These are phyloP conservation scores for Lucifuga dentata DNA, from an alignment of 2,113 vertebrate species.

Conservation along the genomic window DNA sequence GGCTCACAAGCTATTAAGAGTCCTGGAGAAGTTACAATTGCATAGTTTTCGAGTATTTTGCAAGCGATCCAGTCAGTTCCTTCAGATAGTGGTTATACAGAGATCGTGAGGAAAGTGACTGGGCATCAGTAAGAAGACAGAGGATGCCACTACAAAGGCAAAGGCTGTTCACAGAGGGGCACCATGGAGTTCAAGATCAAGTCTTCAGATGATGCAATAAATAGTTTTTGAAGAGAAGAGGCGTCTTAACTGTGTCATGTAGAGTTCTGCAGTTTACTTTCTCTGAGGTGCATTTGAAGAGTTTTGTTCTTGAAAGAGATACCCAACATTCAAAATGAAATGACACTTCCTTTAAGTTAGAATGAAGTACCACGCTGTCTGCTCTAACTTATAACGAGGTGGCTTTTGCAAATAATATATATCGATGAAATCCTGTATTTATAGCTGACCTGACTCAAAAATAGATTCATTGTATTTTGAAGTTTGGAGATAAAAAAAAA, in stretches of 20 bases:
- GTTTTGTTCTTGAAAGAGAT: constrained; percentile 3
- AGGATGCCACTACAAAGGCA: neutral
- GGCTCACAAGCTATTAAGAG: constrained; percentile 20
- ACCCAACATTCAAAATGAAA: constrained; percentile 7
- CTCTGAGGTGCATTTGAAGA: constrained; percentile 6
- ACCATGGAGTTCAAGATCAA: neutral
- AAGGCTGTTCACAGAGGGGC: constrained; percentile 7
- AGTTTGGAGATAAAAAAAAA: too few species aligned
- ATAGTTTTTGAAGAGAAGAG: neutral
- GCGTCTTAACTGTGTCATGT: constrained; percentile 20
- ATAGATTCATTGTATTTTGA: too few species aligned
- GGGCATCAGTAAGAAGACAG: too few species aligned
- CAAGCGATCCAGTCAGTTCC: neutral
- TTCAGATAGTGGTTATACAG: too few species aligned
- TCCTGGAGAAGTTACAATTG: neutral
- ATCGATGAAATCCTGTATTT: too few species aligned
- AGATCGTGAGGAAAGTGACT: too few species aligned
- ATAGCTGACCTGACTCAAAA: too few species aligned
- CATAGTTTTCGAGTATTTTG: neutral
- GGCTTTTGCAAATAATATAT: too few species aligned
- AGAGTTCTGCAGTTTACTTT: constrained; percentile 4
- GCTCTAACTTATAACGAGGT: constrained; percentile 10
- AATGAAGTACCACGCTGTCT: constrained; percentile 1
- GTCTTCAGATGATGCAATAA: constrained; percentile 5
- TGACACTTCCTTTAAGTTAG: constrained; percentile 1